Base-by-base conservation (phyloP, 2,888 invertebrate genomes). In the Melieria crassipennis region DNA sequence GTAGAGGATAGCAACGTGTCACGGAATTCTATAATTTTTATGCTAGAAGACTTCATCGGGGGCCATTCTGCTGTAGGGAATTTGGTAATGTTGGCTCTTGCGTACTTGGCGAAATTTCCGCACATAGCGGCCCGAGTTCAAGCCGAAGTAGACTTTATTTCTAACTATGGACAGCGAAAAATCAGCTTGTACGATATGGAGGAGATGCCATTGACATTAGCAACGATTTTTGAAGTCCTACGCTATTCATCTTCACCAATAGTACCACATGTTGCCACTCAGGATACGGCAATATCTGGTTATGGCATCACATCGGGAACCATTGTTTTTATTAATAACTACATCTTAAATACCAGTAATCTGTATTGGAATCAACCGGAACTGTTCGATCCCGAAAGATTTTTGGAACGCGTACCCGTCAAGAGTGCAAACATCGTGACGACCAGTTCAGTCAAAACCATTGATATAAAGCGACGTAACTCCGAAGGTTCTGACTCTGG, bases 51-150 rank as follows among this genome's bases (percentile, higher is more conserved):
- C 81, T 94, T 96, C 79, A 86, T 96, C 4, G 96, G 96, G 0
- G 96, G 96, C 0, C 95, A 95, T 82, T 93, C 95, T 0, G 96
- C 96, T 0, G 91, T 96, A 10, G 94, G 94, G 0, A 96, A 96
- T 83, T 87, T 96, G 45, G 90, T 94, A 0, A 93, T 94, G 92
- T 86, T 95, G 9, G 90, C 92, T 5, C 83, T 95, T 0, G 91
- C 93, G 0, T 91, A 91, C 73, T 89, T 93, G 0, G 91, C 92
- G 0, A 88, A 90, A 71, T 89, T 92, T 81, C 91, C 92, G 0
- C 89, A 90, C 65, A 91, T 93, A 0, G 91, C 89, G 0, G 87
- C 85, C 73, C 89, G 89, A 78, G 91, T 95, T 45, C 91, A 91
- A 75, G 84, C 89, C 1, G 95, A 95, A 88, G 90, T 93, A 3